Percentiles rank a stretch among this genome's conserved stretches.
These are phyloP conservation scores for Macroramphosus scolopax DNA, from an alignment of 2,797 vertebrate genomes.

Conservation along the genomic window DNA sequence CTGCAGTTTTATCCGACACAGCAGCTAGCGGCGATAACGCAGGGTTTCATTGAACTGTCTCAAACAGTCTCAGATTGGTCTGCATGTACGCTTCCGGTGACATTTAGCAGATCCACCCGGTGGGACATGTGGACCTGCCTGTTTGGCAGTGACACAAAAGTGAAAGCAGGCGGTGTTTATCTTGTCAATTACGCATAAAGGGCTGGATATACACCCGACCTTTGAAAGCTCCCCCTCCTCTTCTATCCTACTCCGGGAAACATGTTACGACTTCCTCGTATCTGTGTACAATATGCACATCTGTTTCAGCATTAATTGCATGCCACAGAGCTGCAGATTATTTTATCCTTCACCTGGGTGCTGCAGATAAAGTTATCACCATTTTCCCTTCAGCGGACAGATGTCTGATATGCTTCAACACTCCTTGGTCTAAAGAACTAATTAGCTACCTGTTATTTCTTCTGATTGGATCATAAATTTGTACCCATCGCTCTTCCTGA, in stretches of 20 bases:
- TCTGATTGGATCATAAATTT: not conserved
- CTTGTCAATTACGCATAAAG: conserved; percentile 44
- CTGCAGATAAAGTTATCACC: conserved; percentile 61
- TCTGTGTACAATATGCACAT: conserved; percentile 51
- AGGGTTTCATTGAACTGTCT: conserved; percentile 9
- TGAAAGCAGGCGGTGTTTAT: conserved; percentile 47
- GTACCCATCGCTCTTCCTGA: not conserved
- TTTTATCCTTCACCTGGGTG: conserved; percentile 59
- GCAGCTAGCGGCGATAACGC: conserved; percentile 14
- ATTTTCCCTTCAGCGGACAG: conserved; percentile 50
- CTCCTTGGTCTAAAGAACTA: conserved; percentile 22
- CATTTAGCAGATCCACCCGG: conserved; percentile 60
- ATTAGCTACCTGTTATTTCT: conserved; percentile 24
- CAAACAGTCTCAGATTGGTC: conserved; percentile 24
- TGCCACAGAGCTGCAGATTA: conserved; percentile 40
- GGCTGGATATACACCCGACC: conserved; percentile 47
- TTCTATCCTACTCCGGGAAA: not conserved
- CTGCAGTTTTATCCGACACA: conserved; percentile 14
- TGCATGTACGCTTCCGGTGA: conserved; percentile 34
- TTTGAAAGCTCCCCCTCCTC: conserved; percentile 15
- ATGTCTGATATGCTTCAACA: conserved; percentile 41
- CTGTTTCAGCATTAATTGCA: conserved; percentile 58
- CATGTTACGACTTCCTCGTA: conserved; percentile 24
- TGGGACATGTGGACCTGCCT: conserved; percentile 28
- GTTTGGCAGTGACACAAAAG: conserved; percentile 37